Evolutionary conservation across 1,140 invertebrate genomes (phyloP), one percentile per base, ranked within the genome.

Genomic region (Ceratosolen solmsi): DNA sequence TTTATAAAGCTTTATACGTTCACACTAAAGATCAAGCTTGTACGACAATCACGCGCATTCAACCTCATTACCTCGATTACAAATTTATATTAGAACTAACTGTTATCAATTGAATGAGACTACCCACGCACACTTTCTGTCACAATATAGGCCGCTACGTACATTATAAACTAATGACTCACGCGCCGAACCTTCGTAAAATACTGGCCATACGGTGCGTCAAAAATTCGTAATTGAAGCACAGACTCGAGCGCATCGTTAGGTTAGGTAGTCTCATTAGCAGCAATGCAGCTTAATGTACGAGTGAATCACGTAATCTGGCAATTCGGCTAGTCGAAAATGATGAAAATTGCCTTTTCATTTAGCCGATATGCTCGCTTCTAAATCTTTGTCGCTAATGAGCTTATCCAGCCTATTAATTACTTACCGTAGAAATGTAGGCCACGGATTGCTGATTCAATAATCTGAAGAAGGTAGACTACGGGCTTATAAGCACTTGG

Each of bases 101-200:
- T 80, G 54, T 80, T 74, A 74, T 80, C 71, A 80, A 65, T 80
- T 46, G 54, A 7, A 49, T 63, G 54, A 73, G 51, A n/a, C n/a
- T n/a, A 51, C 36, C n/a, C 15, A 49, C 58, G n/a, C 22, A 46
- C 41, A 65, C 22, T 74, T 54, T 74, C 5, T 33, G 25, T 13
- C 1, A 22, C 54, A 38, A 77, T 65, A 15, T 63, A 76, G 73
- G 73, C 38, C 51, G 54, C 13, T 1, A 33, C 8, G 25, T 58
- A 38, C n/a, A 3, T n/a, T 58, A 58, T 9, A 15, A 0, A 22
- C 15, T 20, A 65, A 65, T 65, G 33, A 65, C 4, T 65, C 33
- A 36, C 30, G 13, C 58, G 22, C 13, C 27, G 3, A 30, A 60
- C 27, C 25, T 60, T 30, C 2, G 27, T 30, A 30, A 60, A 11